Evolutionary conservation across 1,140 invertebrate genomes (phyloP).

Genomic region (Lamellibrachia luymesi): DNA sequence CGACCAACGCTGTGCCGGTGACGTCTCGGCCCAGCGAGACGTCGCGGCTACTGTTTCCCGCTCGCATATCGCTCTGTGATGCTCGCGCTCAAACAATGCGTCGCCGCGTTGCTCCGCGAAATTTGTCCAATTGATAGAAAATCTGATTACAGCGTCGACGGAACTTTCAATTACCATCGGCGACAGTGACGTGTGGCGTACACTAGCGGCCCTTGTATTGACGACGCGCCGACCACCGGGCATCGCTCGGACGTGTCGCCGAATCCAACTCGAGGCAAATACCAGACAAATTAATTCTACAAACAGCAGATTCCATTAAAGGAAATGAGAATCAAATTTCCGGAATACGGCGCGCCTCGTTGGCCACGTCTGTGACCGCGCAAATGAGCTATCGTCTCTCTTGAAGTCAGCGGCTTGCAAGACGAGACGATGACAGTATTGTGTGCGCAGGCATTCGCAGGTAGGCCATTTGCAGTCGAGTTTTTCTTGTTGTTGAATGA

Average conservation of each 20-base stretch:
- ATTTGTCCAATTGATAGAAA: neutral
- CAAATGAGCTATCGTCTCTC: neutral
- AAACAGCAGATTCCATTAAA: neutral
- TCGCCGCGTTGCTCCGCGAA: neutral
- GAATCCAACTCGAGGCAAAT: neutral
- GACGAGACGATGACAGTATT: neutral
- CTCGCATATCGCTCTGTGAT: neutral
- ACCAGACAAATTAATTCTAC: neutral
- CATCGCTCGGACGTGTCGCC: neutral
- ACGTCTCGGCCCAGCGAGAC: neutral
- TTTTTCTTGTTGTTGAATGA: too few relatives aligned
- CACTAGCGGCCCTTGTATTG: neutral
- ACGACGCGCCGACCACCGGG: neutral
- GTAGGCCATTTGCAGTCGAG: neutral
- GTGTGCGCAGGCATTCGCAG: neutral
- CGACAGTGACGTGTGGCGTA: neutral
- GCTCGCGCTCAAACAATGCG: neutral
- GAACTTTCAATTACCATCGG: neutral
- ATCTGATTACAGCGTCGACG: neutral
- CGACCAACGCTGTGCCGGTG: neutral
- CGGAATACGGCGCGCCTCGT: neutral
- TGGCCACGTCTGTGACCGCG: neutral
- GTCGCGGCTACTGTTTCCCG: neutral
- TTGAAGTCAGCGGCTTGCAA: neutral
- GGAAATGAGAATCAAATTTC: neutral